Conservation (phyloP, 1,140 invertebrate genomes). For the Chionoecetes opilio region DNA sequence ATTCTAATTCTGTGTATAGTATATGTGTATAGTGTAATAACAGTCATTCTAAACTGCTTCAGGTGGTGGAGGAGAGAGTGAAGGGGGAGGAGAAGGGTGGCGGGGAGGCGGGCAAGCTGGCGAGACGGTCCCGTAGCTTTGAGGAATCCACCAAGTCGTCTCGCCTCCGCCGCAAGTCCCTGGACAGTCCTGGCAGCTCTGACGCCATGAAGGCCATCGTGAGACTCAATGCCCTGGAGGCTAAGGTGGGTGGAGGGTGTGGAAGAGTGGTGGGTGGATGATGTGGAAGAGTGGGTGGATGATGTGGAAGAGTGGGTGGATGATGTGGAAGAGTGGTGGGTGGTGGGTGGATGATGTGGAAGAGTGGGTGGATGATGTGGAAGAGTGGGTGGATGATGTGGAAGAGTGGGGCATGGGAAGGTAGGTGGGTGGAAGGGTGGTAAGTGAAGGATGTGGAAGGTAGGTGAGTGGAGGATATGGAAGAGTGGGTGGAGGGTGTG, state of each 20-base stretch:
- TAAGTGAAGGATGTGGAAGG: too few species aligned
- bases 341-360: background rate
- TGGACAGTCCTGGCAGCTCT: conserved; percentile 90
- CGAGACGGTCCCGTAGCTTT: conserved; percentile 81
- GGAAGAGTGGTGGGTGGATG: too few species aligned
- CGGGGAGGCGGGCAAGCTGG: conserved; percentile 82
- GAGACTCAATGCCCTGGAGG: conserved; percentile 89
- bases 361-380: too few species aligned
- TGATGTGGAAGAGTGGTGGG: too few species aligned
- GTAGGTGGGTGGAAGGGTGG: too few species aligned
- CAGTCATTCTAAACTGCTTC: background rate
- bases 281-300: background rate
- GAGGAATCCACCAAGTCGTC: conserved; percentile 82
- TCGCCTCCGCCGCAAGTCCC: conserved; percentile 87
- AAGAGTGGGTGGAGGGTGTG: too few species aligned
- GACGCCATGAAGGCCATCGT: conserved; percentile 92
- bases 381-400: too few species aligned
- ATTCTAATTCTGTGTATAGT: too few species aligned
- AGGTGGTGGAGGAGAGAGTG: conserved; percentile 37
- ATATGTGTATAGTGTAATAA: too few species aligned
- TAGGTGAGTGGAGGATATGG: background rate
- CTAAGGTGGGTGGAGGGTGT: conserved; percentile 86
- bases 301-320: too few species aligned
- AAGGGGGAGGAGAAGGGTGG: conserved; percentile 82
- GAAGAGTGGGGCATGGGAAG: background rate